A percentile compares a stretch with the other conserved stretches of the same genome.
Conservation (phyloP, 2,888 invertebrate species). For the Lepidocyrtinus sp. region DNA sequence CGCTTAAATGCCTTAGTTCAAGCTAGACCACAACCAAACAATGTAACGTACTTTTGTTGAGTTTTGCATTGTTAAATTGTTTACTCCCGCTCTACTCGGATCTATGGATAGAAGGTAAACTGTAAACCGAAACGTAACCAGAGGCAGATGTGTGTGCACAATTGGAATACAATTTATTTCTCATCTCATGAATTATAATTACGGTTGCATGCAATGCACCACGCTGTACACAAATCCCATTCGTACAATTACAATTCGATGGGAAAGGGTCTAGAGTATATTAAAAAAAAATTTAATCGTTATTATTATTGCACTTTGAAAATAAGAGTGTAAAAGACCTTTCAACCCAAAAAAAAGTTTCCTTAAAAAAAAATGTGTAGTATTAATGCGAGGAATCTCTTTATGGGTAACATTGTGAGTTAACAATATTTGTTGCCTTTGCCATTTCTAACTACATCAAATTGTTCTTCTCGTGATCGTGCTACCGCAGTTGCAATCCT, state of each 20-base stretch:
- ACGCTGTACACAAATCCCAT: background rate
- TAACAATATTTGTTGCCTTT: background rate
- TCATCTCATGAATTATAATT: slow-evolving; percentile 46
- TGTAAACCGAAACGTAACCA: no score
- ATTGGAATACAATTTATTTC: background rate
- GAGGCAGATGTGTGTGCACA: slow-evolving; percentile 34
- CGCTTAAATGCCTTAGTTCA: no score
- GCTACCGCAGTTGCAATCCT: background rate
- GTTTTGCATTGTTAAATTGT: no score
- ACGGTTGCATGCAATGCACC: slow-evolving; percentile 43
- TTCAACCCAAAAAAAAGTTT: background rate
- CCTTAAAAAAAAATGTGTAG: background rate
- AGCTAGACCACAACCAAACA: no score
- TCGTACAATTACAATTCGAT: no score
- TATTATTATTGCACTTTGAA: background rate
- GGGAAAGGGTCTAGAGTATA: background rate
- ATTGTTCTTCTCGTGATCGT: no score
- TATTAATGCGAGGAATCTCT: background rate
- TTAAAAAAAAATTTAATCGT: no score
- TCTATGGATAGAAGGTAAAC: no score
- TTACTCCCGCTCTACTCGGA: no score
- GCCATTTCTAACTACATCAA: no score
- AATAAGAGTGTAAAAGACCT: no score
- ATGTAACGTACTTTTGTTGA: no score
- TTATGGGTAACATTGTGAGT: background rate